phyloP scores from a whole-genome alignment of 2,113 vertebrate species.

The Ochotona curzoniae region DNA sequence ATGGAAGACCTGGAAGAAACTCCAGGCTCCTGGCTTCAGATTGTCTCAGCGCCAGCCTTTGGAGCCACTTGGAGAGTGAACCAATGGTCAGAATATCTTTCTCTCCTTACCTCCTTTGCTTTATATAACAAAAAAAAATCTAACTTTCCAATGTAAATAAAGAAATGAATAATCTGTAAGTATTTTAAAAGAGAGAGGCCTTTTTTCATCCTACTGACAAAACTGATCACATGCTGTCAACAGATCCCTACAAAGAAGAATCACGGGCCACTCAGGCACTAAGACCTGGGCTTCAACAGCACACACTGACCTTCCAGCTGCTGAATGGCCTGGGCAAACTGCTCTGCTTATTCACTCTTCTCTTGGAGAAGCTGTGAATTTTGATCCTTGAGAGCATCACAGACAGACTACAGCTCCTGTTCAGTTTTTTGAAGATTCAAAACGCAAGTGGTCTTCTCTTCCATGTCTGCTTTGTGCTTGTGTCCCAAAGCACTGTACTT shows the following conservation, averaged over 20 bases:
- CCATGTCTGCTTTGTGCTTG: slow-evolving; percentile 79
- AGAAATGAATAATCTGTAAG: too few species aligned
- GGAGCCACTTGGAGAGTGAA: too few species aligned
- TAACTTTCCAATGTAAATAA: too few species aligned
- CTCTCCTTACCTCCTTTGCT: too few species aligned
- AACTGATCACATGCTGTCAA: not conserved
- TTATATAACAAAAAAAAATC: too few species aligned
- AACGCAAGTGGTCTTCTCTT: slow-evolving; percentile 76
- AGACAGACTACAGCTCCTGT: slow-evolving; percentile 60
- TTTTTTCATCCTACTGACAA: too few species aligned
- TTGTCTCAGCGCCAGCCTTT: too few species aligned
- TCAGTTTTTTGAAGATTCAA: slow-evolving; percentile 68
- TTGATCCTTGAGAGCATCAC: slow-evolving; percentile 64
- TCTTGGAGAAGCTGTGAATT: slow-evolving; percentile 67
- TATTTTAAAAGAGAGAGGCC: too few species aligned
- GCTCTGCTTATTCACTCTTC: not conserved
- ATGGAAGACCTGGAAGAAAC: too few species aligned
- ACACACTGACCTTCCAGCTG: slow-evolving; percentile 87
- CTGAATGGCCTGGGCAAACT: slow-evolving; percentile 40
- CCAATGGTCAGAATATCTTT: too few species aligned
- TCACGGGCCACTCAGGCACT: not conserved
- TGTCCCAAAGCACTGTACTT: slow-evolving; percentile 81
- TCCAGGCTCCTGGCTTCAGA: too few species aligned
- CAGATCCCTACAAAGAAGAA: not conserved
- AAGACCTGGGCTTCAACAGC: slow-evolving; percentile 21